These are phyloP conservation scores for Drosophila watanabei DNA, from an alignment of 1,140 invertebrate species.

Conservation along the genomic window DNA sequence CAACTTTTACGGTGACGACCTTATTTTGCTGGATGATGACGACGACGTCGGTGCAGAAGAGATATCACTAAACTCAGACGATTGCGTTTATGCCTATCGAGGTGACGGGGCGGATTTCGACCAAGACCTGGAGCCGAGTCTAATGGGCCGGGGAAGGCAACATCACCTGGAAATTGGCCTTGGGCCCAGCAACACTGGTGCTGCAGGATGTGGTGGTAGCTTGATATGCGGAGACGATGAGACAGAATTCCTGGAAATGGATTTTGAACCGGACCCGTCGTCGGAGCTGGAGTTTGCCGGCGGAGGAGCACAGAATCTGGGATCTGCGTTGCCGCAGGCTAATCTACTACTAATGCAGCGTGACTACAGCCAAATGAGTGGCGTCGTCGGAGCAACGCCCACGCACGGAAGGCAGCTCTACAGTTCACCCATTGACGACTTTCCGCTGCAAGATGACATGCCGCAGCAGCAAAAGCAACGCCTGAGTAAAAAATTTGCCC, in stretches of 20 bases:
- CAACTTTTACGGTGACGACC: conserved; percentile 78
- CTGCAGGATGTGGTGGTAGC: conserved; percentile 10
- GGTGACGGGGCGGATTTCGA: conserved; percentile 77
- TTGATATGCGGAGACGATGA: conserved; percentile 66
- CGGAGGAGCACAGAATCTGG: conserved; percentile 23
- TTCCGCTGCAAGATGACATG: conserved; percentile 59
- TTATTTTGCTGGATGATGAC: conserved; percentile 75
- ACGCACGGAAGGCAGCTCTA: conserved; percentile 61
- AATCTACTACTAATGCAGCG: conserved; percentile 78
- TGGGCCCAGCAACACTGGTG: conserved; percentile 20
- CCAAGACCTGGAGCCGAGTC: conserved; percentile 46
- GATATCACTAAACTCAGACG: conserved; percentile 79
- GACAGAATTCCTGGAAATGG: conserved; percentile 84
- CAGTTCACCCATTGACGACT: conserved; percentile 78
- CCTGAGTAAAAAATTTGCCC: conserved; percentile 77
- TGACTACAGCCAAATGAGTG: conserved; percentile 72
- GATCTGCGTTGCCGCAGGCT: conserved; percentile 32
- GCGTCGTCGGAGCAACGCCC: conserved; percentile 37
- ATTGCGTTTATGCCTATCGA: conserved; percentile 83
- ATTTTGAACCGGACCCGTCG: conserved; percentile 80
- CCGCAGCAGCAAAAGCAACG: conserved; percentile 60
- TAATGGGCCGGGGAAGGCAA: conserved; percentile 53
- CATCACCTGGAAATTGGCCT: conserved; percentile 55
- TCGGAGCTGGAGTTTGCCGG: conserved; percentile 75
- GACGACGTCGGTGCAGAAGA: conserved; percentile 78